Base-by-base conservation (phyloP, 2,888 invertebrate species). In the Sesamia inferens region DNA sequence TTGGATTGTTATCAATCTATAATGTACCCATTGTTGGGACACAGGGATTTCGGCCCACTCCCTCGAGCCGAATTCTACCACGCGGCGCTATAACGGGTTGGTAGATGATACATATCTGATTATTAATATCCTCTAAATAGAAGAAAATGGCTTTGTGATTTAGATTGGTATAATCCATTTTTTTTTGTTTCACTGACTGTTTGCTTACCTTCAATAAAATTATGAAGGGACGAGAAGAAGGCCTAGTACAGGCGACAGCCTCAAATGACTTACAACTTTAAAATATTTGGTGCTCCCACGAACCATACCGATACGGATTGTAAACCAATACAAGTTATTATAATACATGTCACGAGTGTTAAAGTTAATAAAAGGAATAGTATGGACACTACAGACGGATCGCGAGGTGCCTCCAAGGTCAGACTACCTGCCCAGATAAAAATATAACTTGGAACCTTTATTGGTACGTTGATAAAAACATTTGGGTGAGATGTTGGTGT, bases 341-440 rank as follows among this genome's bases (percentile, higher is more conserved):
- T 75, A 74, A 82, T 82, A 64, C 82, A 76, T 78, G 71, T 82
- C 82, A 79, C 82, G 82, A 71, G 16, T 73, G 51, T 11, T 51
- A 44, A 59, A 58, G 71, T 68, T 78, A 72, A 73, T 76, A 75
- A 82, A 76, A 75, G 82, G 70, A 66, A 57, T 63, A 59, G 69
- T 64, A 22, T 71, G 64, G 77, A 42, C 59, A 22, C 22, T 48
- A 62, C 55, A 51, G 68, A 63, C 62, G 65, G 58, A 47, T 78
- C 72, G 81, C 79, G 71, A 73, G 76, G 70, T 63, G 70, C 61
- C 39, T 1, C 42, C 74, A 83, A 82, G 82, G 82, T 75, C 76
- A 59, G 0, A 64, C 76, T 82, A 82, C 82, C 82, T 82, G 82
- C 68, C 71, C 69, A 54, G 73, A 82, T 79, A 71, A 79, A 79